phyloP scores from a whole-genome alignment of 2,888 invertebrate species.

The Rhagonycha fulva region DNA sequence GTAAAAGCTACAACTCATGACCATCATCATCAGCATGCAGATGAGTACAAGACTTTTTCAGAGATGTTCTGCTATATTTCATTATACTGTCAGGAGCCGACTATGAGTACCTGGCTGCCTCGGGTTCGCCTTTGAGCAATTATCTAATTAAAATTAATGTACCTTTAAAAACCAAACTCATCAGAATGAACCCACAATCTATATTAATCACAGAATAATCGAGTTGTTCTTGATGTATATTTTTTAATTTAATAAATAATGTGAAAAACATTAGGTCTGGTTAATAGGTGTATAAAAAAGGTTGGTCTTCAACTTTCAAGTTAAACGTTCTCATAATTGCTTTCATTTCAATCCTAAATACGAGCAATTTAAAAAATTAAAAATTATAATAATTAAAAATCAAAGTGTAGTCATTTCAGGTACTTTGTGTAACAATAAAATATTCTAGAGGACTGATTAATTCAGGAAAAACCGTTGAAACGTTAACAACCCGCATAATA shows the following conservation, averaged over 20 bases:
- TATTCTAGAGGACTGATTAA: not conserved
- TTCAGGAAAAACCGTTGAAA: not conserved
- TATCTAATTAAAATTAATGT: constrained; percentile 57
- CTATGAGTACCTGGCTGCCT: constrained; percentile 43
- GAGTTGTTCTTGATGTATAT: constrained; percentile 53
- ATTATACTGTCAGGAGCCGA: constrained; percentile 42
- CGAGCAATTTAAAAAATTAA: not conserved
- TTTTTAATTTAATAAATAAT: constrained; percentile 57
- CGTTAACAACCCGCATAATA: not conserved
- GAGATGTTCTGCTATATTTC: constrained; percentile 44
- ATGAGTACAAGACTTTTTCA: constrained; percentile 39
- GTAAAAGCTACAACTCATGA: constrained; percentile 1
- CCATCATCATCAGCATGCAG: constrained; percentile 32
- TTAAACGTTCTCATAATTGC: constrained; percentile 7
- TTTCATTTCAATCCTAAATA: not conserved
- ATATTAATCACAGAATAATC: constrained; percentile 55
- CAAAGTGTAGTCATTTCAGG: not conserved
- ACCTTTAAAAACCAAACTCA: constrained; percentile 55
- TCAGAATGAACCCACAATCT: constrained; percentile 51
- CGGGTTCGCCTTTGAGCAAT: constrained; percentile 54
- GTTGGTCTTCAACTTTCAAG: constrained; percentile 37
- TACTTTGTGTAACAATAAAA: not conserved
- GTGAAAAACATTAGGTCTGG: constrained; percentile 53
- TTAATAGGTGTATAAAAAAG: constrained; percentile 54
- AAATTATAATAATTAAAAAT: not conserved